Base-by-base conservation (phyloP, 2,888 invertebrate genomes). In the Melolontha melolontha region DNA sequence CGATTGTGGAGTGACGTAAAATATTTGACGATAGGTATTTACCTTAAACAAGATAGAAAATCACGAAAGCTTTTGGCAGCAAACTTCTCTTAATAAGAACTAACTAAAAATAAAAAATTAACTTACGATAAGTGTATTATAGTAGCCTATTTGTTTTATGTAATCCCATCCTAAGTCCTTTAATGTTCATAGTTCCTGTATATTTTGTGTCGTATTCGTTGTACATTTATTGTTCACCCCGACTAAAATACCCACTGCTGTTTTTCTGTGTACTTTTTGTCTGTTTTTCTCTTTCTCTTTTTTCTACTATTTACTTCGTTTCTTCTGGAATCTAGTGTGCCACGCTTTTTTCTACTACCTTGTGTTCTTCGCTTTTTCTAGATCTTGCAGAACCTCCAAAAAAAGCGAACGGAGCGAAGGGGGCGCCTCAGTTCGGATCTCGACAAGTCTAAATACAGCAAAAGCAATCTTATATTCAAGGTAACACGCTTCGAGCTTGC, bases 341-440 rank as follows among this genome's bases (percentile, higher is more conserved):
- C 78, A 79, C 79, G 82, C 82, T 82, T 84, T 87, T 87, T 87
- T 89, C 89, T 90, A 91, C 90, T 91, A 91, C 89, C 90, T 91
- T 90, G 90, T 91, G 90, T 91, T 91, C 91, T 91, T 91, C 91
- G 91, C 91, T 91, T 92, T 91, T 94, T 94, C 92, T 95, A 95
- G 95, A 95, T 95, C 92, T 95, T 95, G 93, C 95, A 95, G 95
- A 95, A 95, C 92, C 95, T 95, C 89, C 95, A 95, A 94, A 95
- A 95, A 95, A 96, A 95, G 92, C 94, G 95, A 92, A 95, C 95
- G 89, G 94, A 95, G 92, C 91, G 95, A 89, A 92, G 95, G 91
- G 95, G 95, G 90, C 93, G 94, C 89, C 94, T 94, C 91, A 92
- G 93, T 92, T 94, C 94, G 89, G 94, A 95, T 89, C 88, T 91